Base-by-base conservation (phyloP, 2,113 vertebrate species). In the Pangasianodon gigas region DNA sequence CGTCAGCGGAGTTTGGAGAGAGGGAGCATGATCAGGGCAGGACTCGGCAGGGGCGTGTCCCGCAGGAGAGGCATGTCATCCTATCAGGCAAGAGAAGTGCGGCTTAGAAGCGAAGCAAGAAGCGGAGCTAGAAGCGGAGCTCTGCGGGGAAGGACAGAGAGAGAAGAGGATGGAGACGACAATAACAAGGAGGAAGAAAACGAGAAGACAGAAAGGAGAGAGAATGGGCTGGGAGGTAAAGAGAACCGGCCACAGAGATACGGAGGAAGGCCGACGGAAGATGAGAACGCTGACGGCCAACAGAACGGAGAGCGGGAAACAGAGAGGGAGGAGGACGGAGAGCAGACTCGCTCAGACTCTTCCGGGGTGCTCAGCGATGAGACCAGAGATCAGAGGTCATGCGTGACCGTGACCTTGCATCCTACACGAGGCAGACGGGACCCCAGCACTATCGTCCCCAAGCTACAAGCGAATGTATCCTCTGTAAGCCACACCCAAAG, bases 391-490 rank as follows among this genome's bases (percentile, higher is more conserved):
- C 93, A 92, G 26, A 95, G 96, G 89, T 97, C 97, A 41, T 96
- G 96, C 93, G 95, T 97, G 93, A 99, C 97, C 32, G 98, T 99
- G 87, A 98, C 97, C 0, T 97, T 99, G 48, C 98, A 98, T 92
- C 97, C 97, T 88, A 90, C 93, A 46, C 94, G 87, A 83, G 96
- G 97, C 94, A 97, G 97, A 95, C 97, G 96, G 11, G 96, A 98
- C 94, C 96, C 97, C 4, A 96, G 97, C 93, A 96, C 98, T 51
- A 99, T 99, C 54, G 98, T 99, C 89, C 98, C 98, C 91, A 99
- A 98, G 95, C 96, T 99, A 90, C 98, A 99, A 95, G 98, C 97
- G 92, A 97, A 98, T 86, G 96, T 99, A 77, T 95, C 98, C 0
- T 87, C 94, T 69, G 93, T 93, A 48, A 89, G 81, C 86, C 79